Evolutionary conservation across 2,797 vertebrate genomes (phyloP).

Genomic region (Takifugu ocellatus): DNA sequence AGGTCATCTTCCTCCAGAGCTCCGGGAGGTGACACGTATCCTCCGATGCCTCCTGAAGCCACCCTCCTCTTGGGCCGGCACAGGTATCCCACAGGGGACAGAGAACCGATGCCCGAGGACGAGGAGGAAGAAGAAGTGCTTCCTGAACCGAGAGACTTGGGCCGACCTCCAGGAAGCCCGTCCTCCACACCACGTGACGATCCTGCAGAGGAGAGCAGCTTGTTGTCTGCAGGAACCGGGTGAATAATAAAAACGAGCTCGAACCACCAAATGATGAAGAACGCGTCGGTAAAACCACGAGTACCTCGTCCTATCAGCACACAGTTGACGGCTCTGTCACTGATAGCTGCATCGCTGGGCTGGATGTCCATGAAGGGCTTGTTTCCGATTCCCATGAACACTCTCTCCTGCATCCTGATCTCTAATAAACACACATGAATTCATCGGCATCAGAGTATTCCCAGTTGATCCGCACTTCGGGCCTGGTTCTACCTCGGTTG

Average conservation of each 20-base stretch:
- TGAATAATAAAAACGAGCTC: neutral
- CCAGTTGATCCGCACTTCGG: no score
- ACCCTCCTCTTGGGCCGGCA: slow-evolving; percentile 49
- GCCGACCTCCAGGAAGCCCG: slow-evolving; percentile 44
- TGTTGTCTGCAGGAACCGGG: slow-evolving; percentile 59
- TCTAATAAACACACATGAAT: slow-evolving; percentile 56
- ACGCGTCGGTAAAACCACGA: neutral
- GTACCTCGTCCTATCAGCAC: slow-evolving; percentile 72
- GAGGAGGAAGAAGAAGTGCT: slow-evolving; percentile 77
- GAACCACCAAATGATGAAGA: slow-evolving; percentile 1
- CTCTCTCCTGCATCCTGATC: slow-evolving; percentile 81
- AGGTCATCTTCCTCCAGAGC: slow-evolving; percentile 72
- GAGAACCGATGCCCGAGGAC: slow-evolving; percentile 75
- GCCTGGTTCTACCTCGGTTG: slow-evolving; percentile 71
- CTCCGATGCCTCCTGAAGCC: slow-evolving; percentile 35
- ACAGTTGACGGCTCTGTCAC: slow-evolving; percentile 77
- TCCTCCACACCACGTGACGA: slow-evolving; percentile 18
- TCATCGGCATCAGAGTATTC: neutral
- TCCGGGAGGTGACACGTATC: slow-evolving; percentile 46
- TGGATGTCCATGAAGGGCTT: slow-evolving; percentile 85
- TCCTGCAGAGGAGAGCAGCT: slow-evolving; percentile 23
- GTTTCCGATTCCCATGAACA: slow-evolving; percentile 82
- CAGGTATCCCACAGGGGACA: slow-evolving; percentile 61
- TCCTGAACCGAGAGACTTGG: slow-evolving; percentile 73
- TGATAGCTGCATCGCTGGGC: slow-evolving; percentile 83